These are phyloP conservation scores for Melanotaenia maccullochi DNA, from an alignment of 2,797 vertebrate species.

Conservation along the genomic window DNA sequence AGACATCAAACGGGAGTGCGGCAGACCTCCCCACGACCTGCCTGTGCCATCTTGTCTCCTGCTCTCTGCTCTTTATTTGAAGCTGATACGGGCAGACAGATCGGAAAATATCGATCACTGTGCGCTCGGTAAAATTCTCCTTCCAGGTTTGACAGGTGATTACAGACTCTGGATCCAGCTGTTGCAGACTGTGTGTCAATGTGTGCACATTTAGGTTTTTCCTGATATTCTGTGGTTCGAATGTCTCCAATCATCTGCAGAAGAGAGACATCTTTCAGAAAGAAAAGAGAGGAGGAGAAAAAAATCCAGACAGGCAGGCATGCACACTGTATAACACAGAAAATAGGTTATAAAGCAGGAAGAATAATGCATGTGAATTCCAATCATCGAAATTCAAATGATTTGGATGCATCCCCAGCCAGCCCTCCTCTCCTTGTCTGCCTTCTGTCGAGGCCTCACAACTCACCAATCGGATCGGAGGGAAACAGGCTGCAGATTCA, in stretches of 20 bases:
- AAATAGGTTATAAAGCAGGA: conserved; percentile 69
- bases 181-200: conserved; percentile 58
- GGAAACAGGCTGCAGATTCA: conserved; percentile 68
- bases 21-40: conserved; percentile 75
- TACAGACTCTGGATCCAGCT: conserved; percentile 74
- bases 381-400: conserved; percentile 78
- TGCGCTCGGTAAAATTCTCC: conserved; percentile 76
- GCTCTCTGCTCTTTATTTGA: conserved; percentile 75
- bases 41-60: conserved; percentile 67
- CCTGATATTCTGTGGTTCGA: conserved; percentile 58
- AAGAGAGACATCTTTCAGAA: conserved; percentile 66
- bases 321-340: conserved; percentile 57
- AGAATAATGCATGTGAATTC: conserved; percentile 80
- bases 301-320: conserved; percentile 34
- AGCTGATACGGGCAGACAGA: conserved; percentile 72
- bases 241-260: conserved; percentile 69
- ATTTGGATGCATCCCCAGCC: conserved; percentile 76
- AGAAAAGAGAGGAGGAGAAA: conserved; percentile 38
- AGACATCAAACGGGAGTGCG: conserved; percentile 79
- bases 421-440: conserved; percentile 67
- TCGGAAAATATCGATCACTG: conserved; percentile 85
- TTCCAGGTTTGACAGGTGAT: conserved; percentile 79
- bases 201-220: conserved; percentile 60
- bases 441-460: conserved; percentile 76
- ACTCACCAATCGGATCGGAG: conserved; percentile 65